A percentile compares a stretch with the other conserved stretches of the same genome.
These are phyloP conservation scores for Macaria liturata DNA, from an alignment of 2,888 invertebrate genomes.

Conservation along the genomic window DNA sequence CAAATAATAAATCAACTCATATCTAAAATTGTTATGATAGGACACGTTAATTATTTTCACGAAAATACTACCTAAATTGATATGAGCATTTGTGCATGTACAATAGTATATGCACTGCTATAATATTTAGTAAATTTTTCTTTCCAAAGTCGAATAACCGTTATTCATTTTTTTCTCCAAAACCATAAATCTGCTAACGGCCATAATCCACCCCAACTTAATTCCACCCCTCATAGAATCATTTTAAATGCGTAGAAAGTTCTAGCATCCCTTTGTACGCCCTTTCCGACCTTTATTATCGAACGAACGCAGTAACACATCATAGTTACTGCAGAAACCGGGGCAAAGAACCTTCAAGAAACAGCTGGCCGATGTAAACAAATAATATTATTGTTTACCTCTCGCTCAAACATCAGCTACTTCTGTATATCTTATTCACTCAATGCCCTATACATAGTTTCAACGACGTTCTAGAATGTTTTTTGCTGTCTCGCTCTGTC, in stretches of 20 bases:
- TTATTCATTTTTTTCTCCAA: no score
- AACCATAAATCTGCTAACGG: no score
- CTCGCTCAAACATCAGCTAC: neutral
- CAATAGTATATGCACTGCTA: no score
- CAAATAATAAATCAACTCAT: no score
- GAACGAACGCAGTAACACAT: neutral
- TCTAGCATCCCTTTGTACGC: neutral
- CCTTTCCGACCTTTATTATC: neutral
- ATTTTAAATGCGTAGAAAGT: neutral
- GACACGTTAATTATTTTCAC: no score
- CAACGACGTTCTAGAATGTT: neutral
- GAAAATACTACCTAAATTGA: no score
- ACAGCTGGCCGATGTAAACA: conserved; percentile 14
- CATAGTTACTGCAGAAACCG: neutral
- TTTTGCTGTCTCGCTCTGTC: conserved; percentile 2
- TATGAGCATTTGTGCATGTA: no score
- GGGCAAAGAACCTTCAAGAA: conserved; percentile 6
- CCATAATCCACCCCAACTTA: neutral
- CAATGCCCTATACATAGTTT: neutral
- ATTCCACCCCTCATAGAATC: conserved; percentile 6
- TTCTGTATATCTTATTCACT: neutral
- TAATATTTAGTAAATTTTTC: no score
- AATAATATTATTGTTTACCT: conserved; percentile 3
- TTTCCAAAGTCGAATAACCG: no score
- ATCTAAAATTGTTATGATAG: no score